Evolutionary conservation across 1,140 invertebrate genomes (phyloP).

Genomic region (Pseudachorutes palmiensis): DNA sequence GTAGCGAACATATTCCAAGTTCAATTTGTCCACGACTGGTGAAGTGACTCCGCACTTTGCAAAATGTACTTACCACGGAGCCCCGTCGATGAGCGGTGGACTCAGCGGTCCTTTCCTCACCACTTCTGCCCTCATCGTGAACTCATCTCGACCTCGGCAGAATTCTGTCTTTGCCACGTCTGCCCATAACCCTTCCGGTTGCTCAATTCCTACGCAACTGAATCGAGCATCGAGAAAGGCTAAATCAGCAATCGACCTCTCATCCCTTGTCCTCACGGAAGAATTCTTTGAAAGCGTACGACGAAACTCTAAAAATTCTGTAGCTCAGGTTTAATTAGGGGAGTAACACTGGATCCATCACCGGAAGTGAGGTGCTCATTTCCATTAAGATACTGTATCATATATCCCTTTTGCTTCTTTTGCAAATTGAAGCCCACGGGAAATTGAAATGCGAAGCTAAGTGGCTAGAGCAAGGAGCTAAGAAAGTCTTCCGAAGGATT

Average conservation of each 20-base stretch:
- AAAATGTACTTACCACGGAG: slow-evolving; percentile 37
- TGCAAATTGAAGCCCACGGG: too few relatives aligned
- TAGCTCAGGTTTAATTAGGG: slow-evolving; percentile 36
- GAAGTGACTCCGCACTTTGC: slow-evolving; percentile 34
- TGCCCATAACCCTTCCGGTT: slow-evolving; percentile 41
- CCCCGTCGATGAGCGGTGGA: background rate
- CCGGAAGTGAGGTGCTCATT: too few relatives aligned
- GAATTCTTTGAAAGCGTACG: slow-evolving; percentile 37
- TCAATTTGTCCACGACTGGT: slow-evolving; percentile 29
- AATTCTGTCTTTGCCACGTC: slow-evolving; percentile 77
- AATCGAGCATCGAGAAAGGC: slow-evolving; percentile 56
- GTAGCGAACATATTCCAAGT: slow-evolving; percentile 35
- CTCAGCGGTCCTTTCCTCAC: slow-evolving; percentile 36
- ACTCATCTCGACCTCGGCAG: slow-evolving; percentile 51
- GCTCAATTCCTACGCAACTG: slow-evolving; percentile 30
- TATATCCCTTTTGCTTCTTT: too few relatives aligned
- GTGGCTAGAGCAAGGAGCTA: too few relatives aligned
- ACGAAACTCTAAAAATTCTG: slow-evolving; percentile 36
- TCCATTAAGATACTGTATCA: too few relatives aligned
- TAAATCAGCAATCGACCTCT: slow-evolving; percentile 72
- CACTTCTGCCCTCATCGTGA: slow-evolving; percentile 12
- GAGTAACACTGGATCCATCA: too few relatives aligned
- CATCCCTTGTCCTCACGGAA: slow-evolving; percentile 58
- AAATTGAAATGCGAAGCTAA: too few relatives aligned
- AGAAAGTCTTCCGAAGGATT: too few relatives aligned